Percentiles rank a stretch among this genome's conserved stretches.
These are phyloP conservation scores for Dinoponera quadriceps DNA, from an alignment of 1,140 invertebrate species.

Conservation along the genomic window DNA sequence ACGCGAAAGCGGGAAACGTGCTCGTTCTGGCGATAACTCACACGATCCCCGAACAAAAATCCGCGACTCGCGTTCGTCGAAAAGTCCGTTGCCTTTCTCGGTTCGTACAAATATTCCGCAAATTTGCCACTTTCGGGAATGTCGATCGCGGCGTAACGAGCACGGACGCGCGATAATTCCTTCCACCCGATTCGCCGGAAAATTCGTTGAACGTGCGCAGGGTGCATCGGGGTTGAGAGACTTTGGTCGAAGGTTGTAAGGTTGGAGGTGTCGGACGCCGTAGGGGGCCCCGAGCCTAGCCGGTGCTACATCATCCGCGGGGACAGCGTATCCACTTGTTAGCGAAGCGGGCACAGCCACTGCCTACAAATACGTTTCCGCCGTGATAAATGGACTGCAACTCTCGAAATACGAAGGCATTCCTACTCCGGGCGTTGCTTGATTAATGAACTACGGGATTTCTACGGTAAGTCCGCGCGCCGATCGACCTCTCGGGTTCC, in stretches of 20 bases:
- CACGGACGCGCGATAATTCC: slow-evolving; percentile 16
- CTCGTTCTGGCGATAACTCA: slow-evolving; percentile 44
- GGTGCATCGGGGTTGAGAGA: slow-evolving; percentile 69
- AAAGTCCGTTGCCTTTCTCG: no score
- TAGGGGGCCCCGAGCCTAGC: slow-evolving; percentile 81
- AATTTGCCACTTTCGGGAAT: neutral
- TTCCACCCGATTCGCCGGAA: slow-evolving; percentile 27
- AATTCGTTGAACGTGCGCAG: slow-evolving; percentile 66
- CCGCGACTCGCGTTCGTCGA: neutral
- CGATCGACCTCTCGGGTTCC: slow-evolving; percentile 62
- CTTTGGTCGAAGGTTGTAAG: slow-evolving; percentile 79
- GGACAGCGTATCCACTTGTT: slow-evolving; percentile 85
- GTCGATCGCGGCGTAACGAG: neutral
- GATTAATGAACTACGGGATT: slow-evolving; percentile 84
- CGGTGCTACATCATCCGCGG: slow-evolving; percentile 84
- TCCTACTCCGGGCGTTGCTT: slow-evolving; percentile 83
- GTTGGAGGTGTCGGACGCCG: slow-evolving; percentile 83
- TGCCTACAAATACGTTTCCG: slow-evolving; percentile 84
- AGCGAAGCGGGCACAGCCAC: slow-evolving; percentile 82
- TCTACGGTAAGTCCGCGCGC: slow-evolving; percentile 73
- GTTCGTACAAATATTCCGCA: no score
- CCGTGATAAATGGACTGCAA: slow-evolving; percentile 84
- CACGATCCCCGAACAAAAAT: slow-evolving; percentile 11
- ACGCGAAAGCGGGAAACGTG: slow-evolving; percentile 42
- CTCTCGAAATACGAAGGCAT: slow-evolving; percentile 84